Percentiles rank a stretch among this genome's conserved stretches.
These are phyloP conservation scores for Zaprionus obscuricornis DNA, from an alignment of 2,888 invertebrate genomes.

Conservation along the genomic window DNA sequence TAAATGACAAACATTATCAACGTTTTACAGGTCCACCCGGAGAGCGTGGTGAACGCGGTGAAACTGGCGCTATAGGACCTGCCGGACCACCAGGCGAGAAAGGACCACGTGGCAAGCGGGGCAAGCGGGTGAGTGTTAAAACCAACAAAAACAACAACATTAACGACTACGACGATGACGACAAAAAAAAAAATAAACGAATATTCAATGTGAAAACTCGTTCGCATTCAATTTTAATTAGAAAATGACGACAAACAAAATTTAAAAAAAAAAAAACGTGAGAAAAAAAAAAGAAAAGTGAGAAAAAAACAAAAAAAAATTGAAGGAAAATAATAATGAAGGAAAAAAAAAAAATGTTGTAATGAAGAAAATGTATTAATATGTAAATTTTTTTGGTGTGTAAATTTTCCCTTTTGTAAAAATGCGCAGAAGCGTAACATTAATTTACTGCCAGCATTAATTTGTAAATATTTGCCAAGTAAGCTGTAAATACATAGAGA, in stretches of 20 bases:
- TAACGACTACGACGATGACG: too few relatives aligned
- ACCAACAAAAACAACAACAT: constrained; percentile 3
- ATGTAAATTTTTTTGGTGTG: constrained; percentile 64
- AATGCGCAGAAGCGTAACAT: constrained; percentile 55
- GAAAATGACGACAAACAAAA: constrained; percentile 37
- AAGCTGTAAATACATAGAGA: constrained; percentile 56
- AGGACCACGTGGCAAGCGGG: constrained; percentile 95
- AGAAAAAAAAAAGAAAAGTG: not conserved
- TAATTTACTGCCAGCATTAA: constrained; percentile 61
- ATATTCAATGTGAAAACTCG: constrained; percentile 43
- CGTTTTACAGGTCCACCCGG: constrained; percentile 81
- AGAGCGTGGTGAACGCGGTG: constrained; percentile 80
- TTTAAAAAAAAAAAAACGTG: constrained; percentile 17
- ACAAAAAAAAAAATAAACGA: too few relatives aligned
- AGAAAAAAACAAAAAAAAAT: not conserved
- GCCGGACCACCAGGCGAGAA: constrained; percentile 93
- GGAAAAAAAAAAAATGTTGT: constrained; percentile 15
- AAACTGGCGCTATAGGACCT: constrained; percentile 88
- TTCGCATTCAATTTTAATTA: constrained; percentile 59
- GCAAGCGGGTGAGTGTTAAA: constrained; percentile 92
- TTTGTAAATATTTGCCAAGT: constrained; percentile 64
- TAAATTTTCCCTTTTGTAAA: constrained; percentile 59
- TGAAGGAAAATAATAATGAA: constrained; percentile 14
- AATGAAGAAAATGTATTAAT: constrained; percentile 58
- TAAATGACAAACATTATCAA: constrained; percentile 47